phyloP scores from a whole-genome alignment of 1,140 invertebrate species.

The Octopus sinensis region DNA sequence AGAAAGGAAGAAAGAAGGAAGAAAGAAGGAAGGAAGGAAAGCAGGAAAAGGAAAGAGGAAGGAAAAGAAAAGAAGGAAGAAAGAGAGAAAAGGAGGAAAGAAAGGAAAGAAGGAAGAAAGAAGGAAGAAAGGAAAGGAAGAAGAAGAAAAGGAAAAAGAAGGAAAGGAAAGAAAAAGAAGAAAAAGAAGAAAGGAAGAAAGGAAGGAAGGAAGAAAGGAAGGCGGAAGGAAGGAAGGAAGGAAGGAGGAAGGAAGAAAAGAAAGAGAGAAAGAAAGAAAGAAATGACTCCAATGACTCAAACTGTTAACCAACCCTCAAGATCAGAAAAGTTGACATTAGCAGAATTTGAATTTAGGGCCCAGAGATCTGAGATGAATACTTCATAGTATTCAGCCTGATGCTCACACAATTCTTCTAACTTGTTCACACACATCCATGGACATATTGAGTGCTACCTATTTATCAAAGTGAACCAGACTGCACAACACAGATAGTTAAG shows the following conservation, averaged over 20 bases:
- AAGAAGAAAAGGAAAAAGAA: not conserved
- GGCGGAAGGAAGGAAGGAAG: not conserved
- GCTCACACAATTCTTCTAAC: not conserved
- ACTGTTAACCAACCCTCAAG: not conserved
- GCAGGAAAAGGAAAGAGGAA: not conserved
- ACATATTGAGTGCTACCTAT: not conserved
- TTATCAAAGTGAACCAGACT: too few species aligned
- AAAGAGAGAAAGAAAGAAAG: not conserved
- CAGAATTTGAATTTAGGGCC: not conserved
- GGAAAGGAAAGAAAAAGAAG: not conserved
- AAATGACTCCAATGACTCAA: conserved; percentile 18
- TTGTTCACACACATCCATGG: not conserved
- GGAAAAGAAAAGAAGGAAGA: not conserved
- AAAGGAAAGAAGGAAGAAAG: not conserved
- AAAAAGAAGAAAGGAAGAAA: not conserved
- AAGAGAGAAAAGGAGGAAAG: not conserved
- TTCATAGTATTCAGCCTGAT: not conserved
- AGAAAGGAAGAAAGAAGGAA: not conserved
- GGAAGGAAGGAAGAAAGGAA: not conserved
- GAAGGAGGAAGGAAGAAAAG: not conserved
- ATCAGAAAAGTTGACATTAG: not conserved
- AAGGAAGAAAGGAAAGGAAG: not conserved
- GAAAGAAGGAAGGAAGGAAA: not conserved
- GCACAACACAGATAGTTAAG: too few species aligned
- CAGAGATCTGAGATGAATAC: not conserved